A percentile compares a stretch with the other conserved stretches of the same genome.
Evolutionary conservation across 2,888 invertebrate genomes (phyloP).

Genomic region (Seira sanloemensis): DNA sequence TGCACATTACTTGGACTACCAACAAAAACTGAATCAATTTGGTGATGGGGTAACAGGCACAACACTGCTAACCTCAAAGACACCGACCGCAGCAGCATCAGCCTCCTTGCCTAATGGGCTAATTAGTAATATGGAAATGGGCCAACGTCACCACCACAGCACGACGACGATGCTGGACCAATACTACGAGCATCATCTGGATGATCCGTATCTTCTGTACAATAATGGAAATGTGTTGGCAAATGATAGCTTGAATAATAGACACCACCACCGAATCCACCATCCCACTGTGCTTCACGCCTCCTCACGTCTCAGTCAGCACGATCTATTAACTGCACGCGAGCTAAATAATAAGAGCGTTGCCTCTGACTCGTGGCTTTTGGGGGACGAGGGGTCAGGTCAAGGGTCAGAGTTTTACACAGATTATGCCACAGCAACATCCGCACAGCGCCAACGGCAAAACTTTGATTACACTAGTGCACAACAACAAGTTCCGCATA

Average conservation of each 20-base stretch:
- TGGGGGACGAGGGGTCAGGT: neutral
- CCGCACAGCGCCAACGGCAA: neutral
- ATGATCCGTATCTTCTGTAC: neutral
- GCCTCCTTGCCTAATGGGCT: neutral
- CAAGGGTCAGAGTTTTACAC: neutral
- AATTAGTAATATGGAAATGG: neutral
- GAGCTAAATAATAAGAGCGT: neutral
- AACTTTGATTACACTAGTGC: neutral
- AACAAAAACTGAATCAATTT: neutral
- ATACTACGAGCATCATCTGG: neutral
- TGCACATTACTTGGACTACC: neutral
- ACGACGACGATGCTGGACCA: neutral
- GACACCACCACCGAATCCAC: neutral
- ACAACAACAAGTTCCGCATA: neutral
- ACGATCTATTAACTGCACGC: neutral
- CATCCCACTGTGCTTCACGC: neutral
- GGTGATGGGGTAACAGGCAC: neutral
- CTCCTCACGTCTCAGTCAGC: neutral
- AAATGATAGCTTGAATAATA: neutral
- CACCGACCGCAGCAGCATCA: neutral
- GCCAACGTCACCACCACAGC: neutral
- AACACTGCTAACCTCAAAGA: too few species aligned
- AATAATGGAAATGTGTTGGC: neutral
- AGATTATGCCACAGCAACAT: neutral
- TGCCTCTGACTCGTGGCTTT: neutral